Conservation (phyloP, 2,888 invertebrate genomes). For the Acleris sparsana region DNA sequence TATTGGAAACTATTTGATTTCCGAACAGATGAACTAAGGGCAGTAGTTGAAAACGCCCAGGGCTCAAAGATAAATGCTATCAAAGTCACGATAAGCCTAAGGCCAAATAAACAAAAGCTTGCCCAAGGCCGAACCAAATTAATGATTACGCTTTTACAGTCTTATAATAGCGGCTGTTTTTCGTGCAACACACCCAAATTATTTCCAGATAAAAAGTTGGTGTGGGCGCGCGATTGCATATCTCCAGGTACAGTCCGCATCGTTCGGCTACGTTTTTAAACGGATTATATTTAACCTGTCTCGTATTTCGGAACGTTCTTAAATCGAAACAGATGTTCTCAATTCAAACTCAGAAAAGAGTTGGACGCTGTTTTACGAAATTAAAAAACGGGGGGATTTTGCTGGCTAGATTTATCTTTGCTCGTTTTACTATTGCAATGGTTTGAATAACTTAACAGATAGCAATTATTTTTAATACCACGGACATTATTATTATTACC, state of each 20-base stretch:
- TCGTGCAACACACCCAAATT: slow-evolving; percentile 50
- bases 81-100: slow-evolving; percentile 54
- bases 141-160: slow-evolving; percentile 56
- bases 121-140: slow-evolving; percentile 55
- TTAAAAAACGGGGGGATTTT: background rate
- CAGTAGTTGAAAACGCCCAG: slow-evolving; percentile 42
- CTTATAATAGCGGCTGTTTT: slow-evolving; percentile 53
- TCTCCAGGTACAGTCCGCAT: slow-evolving; percentile 37
- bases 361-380: background rate
- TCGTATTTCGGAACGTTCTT: slow-evolving; percentile 39
- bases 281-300: slow-evolving; percentile 24
- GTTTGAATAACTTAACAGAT: slow-evolving; percentile 47
- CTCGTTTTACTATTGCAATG: slow-evolving; percentile 18
- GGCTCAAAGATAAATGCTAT: slow-evolving; percentile 49
- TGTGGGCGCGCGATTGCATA: slow-evolving; percentile 53
- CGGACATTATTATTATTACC: slow-evolving; percentile 45
- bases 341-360: background rate
- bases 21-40: slow-evolving; percentile 40
- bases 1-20: slow-evolving; percentile 39
- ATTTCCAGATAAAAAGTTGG: slow-evolving; percentile 51
- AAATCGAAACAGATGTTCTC: slow-evolving; percentile 38
- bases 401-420: background rate
- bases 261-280: slow-evolving; percentile 29
- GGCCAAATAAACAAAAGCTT: slow-evolving; percentile 49
- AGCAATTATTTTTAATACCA: slow-evolving; percentile 47